phyloP scores from a whole-genome alignment of 2,797 vertebrate genomes.

The Darevskia mixta region DNA sequence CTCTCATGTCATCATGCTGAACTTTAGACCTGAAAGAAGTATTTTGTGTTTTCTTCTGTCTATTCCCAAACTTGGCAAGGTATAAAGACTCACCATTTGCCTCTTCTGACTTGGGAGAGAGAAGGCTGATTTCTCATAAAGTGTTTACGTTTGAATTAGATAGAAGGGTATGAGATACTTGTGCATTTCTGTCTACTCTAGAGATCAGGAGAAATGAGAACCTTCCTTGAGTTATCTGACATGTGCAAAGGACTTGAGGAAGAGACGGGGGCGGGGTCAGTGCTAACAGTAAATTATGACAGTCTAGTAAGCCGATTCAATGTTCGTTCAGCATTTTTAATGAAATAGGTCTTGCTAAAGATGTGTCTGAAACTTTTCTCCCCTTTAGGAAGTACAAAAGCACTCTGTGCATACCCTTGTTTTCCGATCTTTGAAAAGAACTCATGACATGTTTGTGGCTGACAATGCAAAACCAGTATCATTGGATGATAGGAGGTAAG shows the following conservation, averaged over 20 bases:
- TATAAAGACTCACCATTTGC: not conserved
- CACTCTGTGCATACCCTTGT: conserved; percentile 99
- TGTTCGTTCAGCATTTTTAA: not conserved
- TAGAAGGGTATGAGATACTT: not conserved
- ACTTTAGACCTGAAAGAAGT: not conserved
- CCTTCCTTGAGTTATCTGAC: not conserved
- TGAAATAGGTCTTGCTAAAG: not conserved
- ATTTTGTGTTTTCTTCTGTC: not conserved
- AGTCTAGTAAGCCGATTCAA: not conserved
- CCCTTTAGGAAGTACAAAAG: conserved; percentile 94
- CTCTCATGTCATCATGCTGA: not conserved
- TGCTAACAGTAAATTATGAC: not conserved
- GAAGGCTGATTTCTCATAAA: not conserved
- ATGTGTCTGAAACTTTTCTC: conserved; percentile 22
- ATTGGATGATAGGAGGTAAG: conserved; percentile 91
- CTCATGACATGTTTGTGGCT: conserved; percentile 98
- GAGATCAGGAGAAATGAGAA: not conserved
- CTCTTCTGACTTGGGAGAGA: not conserved
- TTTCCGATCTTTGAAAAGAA: conserved; percentile 97
- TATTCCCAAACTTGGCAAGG: not conserved
- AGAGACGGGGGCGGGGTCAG: not conserved
- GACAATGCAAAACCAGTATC: conserved; percentile 92
- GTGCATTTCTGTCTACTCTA: too few species aligned
- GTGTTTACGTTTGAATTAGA: not conserved
- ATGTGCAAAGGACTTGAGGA: not conserved